Percentiles rank a stretch among this genome's conserved stretches.
These are phyloP conservation scores for Drosophila obscura DNA, from an alignment of 1,140 invertebrate species.

Conservation along the genomic window DNA sequence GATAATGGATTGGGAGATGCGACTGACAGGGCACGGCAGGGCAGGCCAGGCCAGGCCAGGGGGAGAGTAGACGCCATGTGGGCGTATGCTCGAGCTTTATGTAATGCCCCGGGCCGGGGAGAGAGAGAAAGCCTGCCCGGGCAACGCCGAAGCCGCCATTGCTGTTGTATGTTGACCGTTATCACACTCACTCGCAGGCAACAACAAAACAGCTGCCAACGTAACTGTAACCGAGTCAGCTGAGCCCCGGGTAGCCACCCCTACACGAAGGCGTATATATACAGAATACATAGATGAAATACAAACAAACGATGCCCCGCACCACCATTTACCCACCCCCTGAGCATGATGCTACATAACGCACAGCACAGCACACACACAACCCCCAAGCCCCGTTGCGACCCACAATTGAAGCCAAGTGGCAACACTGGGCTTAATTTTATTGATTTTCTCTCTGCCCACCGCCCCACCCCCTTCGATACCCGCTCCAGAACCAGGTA, in stretches of 20 bases:
- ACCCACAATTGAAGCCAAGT: slow-evolving; percentile 43
- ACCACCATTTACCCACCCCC: slow-evolving; percentile 26
- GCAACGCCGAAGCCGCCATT: slow-evolving; percentile 32
- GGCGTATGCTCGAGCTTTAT: slow-evolving; percentile 56
- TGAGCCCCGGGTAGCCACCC: slow-evolving; percentile 50
- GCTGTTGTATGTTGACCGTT: slow-evolving; percentile 54
- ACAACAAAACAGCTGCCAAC: slow-evolving; percentile 59
- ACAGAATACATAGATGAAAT: slow-evolving; percentile 17
- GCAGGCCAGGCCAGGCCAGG: too few species aligned
- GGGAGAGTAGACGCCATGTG: slow-evolving; percentile 38
- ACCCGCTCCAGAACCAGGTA: slow-evolving; percentile 21
- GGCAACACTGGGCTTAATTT: slow-evolving; percentile 70
- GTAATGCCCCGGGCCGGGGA: slow-evolving; percentile 50
- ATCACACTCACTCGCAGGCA: slow-evolving; percentile 41
- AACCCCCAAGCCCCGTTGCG: slow-evolving; percentile 9
- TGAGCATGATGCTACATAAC: slow-evolving; percentile 15
- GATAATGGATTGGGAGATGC: slow-evolving; percentile 24
- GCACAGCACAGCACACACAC: slow-evolving; percentile 12
- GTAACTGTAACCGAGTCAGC: slow-evolving; percentile 62
- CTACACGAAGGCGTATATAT: slow-evolving; percentile 26
- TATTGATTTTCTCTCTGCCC: slow-evolving; percentile 69
- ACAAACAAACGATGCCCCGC: slow-evolving; percentile 49
- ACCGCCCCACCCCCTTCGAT: slow-evolving; percentile 30
- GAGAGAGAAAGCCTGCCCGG: slow-evolving; percentile 49
- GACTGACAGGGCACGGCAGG: not conserved